Evolutionary conservation across 2,888 invertebrate genomes (phyloP).

Genomic region (Metellina segmentata): DNA sequence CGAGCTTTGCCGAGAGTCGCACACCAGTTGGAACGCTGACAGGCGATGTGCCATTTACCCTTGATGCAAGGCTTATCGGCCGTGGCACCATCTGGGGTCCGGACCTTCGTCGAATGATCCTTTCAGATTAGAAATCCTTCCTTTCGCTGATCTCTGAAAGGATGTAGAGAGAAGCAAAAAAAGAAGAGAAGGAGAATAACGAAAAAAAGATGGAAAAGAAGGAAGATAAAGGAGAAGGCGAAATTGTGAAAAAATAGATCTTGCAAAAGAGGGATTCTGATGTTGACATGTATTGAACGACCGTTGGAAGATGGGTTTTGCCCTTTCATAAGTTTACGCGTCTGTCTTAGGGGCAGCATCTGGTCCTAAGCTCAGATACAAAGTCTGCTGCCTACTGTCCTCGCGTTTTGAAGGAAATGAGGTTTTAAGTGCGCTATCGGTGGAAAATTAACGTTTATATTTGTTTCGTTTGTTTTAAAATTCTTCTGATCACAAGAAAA

Average conservation of each 20-base stretch:
- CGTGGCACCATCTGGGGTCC: slow-evolving; percentile 73
- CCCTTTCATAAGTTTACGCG: slow-evolving; percentile 67
- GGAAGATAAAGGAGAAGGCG: slow-evolving; percentile 46
- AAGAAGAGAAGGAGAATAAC: slow-evolving; percentile 1
- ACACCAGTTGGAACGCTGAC: slow-evolving; percentile 76
- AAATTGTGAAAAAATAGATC: slow-evolving; percentile 74
- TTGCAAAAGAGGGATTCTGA: slow-evolving; percentile 75
- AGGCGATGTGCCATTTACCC: slow-evolving; percentile 74
- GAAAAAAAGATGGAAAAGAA: slow-evolving; percentile 20
- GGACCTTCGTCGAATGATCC: slow-evolving; percentile 62
- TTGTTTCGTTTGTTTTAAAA: not conserved
- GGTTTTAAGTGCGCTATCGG: not conserved
- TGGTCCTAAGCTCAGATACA: slow-evolving; percentile 36
- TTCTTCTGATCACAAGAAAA: too few relatives aligned
- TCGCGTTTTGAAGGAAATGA: not conserved
- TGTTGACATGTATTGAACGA: slow-evolving; percentile 76
- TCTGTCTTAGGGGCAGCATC: slow-evolving; percentile 61
- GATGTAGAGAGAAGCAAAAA: slow-evolving; percentile 28
- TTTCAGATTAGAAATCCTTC: slow-evolving; percentile 74
- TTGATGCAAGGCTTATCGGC: slow-evolving; percentile 72
- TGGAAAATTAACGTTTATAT: not conserved
- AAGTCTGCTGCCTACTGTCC: not conserved
- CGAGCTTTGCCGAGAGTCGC: slow-evolving; percentile 55
- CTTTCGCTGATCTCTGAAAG: slow-evolving; percentile 58
- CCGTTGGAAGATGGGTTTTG: slow-evolving; percentile 72